A percentile compares a stretch with the other conserved stretches of the same genome.
Evolutionary conservation across 2,888 invertebrate genomes (phyloP).

Genomic region (Malachius bipustulatus): DNA sequence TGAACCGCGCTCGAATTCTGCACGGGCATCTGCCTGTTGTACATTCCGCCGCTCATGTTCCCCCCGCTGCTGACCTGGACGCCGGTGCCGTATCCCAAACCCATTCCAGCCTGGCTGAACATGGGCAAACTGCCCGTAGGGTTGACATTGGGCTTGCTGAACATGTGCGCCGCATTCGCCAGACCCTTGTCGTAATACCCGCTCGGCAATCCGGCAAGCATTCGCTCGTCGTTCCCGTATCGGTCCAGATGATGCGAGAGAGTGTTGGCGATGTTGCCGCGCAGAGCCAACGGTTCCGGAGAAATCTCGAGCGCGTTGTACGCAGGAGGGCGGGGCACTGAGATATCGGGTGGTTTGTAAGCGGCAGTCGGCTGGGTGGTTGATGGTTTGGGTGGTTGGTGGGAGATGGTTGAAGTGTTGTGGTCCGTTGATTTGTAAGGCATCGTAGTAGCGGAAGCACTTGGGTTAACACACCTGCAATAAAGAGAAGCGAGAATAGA

Average conservation of each 20-base stretch:
- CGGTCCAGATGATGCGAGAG: conserved; percentile 50
- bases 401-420: conserved; percentile 14
- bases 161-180: conserved; percentile 28
- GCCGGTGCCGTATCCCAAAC: conserved; percentile 29
- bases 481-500: no score
- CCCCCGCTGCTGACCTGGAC: conserved; percentile 25
- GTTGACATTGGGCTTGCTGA: conserved; percentile 30
- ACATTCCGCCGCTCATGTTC: conserved; percentile 26
- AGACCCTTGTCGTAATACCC: conserved; percentile 36
- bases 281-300: conserved; percentile 39
- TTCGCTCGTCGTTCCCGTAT: conserved; percentile 42
- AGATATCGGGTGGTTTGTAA: conserved; percentile 23
- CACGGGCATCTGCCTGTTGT: conserved; percentile 30
- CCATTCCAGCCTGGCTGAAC: conserved; percentile 31
- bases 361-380: background rate
- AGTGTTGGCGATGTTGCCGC: conserved; percentile 43
- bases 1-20: conserved; percentile 23
- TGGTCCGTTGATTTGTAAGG: conserved; percentile 21
- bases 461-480: conserved; percentile 18
- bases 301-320: conserved; percentile 18
- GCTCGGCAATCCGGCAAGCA: conserved; percentile 40
- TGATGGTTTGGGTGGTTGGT: background rate
- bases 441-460: conserved; percentile 19
- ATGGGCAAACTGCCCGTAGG: conserved; percentile 29
- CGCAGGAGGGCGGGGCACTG: conserved; percentile 22